A percentile compares a stretch with the other conserved stretches of the same genome.
Conservation (phyloP, 2,888 invertebrate species). For the Hydrotaea diabolus region DNA sequence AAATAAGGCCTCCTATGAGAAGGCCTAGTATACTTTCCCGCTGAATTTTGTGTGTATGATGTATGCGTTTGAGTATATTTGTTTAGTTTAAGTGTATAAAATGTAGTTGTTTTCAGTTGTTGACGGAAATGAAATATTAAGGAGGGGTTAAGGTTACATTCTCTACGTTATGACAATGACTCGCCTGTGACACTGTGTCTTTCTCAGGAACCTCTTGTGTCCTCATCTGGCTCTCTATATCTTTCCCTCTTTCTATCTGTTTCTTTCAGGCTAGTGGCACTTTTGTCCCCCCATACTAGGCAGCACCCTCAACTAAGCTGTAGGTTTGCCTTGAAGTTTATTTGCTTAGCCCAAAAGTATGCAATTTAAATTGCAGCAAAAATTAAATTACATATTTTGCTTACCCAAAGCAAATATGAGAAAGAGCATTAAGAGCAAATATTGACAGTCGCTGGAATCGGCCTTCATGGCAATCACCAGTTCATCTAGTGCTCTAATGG, state of each 20-base stretch:
- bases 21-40: too few species aligned
- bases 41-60: too few species aligned
- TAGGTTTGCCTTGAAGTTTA: slow-evolving; percentile 39
- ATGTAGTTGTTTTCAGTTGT: slow-evolving; percentile 48
- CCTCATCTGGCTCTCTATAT: too few species aligned
- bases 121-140: slow-evolving; percentile 25
- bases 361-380: background rate
- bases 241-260: background rate
- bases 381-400: slow-evolving; percentile 3
- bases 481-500: too few species aligned
- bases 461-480: too few species aligned
- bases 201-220: background rate
- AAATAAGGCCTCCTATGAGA: too few species aligned
- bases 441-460: too few species aligned
- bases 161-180: slow-evolving; percentile 58
- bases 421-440: too few species aligned
- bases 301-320: slow-evolving; percentile 49
- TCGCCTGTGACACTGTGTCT: slow-evolving; percentile 19
- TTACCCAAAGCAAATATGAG: background rate
- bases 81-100: slow-evolving; percentile 33
- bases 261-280: background rate
- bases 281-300: too few species aligned
- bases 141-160: slow-evolving; percentile 59
- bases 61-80: too few species aligned
- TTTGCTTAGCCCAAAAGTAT: slow-evolving; percentile 38